A percentile compares a stretch with the other conserved stretches of the same genome.
phyloP scores from a whole-genome alignment of 92 coral and sea anemone genomes.

The Pocillopora grandis region DNA sequence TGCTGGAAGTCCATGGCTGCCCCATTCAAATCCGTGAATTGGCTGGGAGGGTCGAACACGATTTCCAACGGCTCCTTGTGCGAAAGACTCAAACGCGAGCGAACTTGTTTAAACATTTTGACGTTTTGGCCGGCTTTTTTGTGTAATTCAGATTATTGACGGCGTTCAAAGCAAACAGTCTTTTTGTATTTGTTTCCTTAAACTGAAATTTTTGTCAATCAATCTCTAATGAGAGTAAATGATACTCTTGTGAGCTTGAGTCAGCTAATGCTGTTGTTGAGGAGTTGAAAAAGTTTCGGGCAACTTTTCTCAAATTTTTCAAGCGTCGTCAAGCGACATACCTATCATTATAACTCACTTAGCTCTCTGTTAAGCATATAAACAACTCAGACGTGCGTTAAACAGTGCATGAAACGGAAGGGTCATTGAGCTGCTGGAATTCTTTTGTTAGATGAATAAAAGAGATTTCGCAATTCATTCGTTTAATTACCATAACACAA shows the following conservation, averaged over 20 bases:
- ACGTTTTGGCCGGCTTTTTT: slow-evolving; percentile 5
- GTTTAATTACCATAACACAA: slow-evolving; percentile 16
- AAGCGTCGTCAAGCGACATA: neutral
- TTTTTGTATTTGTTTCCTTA: slow-evolving; percentile 19
- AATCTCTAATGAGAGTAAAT: neutral
- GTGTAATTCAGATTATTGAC: slow-evolving; percentile 7
- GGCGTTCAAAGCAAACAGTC: slow-evolving; percentile 26
- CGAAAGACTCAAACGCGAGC: slow-evolving; percentile 29
- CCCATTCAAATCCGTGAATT: slow-evolving; percentile 13
- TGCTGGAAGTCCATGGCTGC: neutral
- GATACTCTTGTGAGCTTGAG: neutral
- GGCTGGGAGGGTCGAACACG: slow-evolving; percentile 28
- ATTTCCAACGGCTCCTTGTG: slow-evolving; percentile 27
- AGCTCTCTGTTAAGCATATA: neutral
- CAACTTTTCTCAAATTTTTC: neutral
- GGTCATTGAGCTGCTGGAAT: slow-evolving; percentile 28
- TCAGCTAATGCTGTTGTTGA: no score
- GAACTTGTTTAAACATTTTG: slow-evolving; percentile 43
- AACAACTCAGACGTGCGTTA: slow-evolving; percentile 18
- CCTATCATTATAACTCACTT: neutral
- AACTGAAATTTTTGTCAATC: slow-evolving; percentile 26
- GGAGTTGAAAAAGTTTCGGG: neutral
- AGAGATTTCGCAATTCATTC: slow-evolving; percentile 29
- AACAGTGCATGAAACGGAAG: neutral
- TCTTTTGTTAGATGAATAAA: slow-evolving; percentile 27